phyloP scores from a whole-genome alignment of 2,797 vertebrate genomes.

The Lacerta agilis region DNA sequence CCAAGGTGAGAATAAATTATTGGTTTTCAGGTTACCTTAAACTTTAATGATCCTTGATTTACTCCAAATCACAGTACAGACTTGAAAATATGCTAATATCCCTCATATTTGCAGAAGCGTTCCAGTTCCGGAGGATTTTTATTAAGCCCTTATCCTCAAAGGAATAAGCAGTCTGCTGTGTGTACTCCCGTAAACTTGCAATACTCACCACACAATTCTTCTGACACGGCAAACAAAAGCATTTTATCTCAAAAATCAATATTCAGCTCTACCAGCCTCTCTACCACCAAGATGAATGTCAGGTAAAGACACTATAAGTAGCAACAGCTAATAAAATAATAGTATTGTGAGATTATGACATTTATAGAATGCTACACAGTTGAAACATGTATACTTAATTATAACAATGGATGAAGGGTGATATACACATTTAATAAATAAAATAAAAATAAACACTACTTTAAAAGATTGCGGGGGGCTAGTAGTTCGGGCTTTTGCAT shows the following conservation, averaged over 20 bases:
- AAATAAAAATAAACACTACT: not conserved
- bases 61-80: not conserved
- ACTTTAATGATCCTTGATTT: not conserved
- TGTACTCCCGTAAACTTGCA: conserved; percentile 65
- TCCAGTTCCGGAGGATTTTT: conserved; percentile 56
- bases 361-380: not conserved
- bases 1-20: conserved; percentile 42
- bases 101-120: conserved; percentile 71
- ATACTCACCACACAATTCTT: conserved; percentile 59
- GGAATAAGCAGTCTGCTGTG: conserved; percentile 52
- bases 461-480: not conserved
- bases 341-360: not conserved
- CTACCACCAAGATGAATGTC: conserved; percentile 89
- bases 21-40: conserved; percentile 6
- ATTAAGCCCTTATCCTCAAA: conserved; percentile 80
- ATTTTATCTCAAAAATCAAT: conserved; percentile 67
- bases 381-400: not conserved
- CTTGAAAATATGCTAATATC: not conserved
- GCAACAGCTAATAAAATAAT: not conserved
- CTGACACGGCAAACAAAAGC: conserved; percentile 52
- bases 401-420: not conserved
- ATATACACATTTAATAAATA: too few species aligned
- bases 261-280: conserved; percentile 81
- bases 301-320: conserved; percentile 79
- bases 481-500: not conserved